Percentiles rank a stretch among this genome's conserved stretches.
Conservation (phyloP, 2,888 invertebrate genomes). For the Calephelis perditalis region DNA sequence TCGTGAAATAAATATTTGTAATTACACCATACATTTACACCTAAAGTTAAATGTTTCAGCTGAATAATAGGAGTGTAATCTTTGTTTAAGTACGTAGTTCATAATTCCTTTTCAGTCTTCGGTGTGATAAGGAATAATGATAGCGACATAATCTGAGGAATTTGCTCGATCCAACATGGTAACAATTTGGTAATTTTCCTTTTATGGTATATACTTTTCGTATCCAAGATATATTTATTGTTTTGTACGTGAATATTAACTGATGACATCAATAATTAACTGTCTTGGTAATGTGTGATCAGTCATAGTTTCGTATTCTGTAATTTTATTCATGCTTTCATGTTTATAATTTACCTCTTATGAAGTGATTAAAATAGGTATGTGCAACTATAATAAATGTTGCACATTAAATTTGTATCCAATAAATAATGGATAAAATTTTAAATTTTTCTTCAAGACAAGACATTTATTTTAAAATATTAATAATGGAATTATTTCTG, state of each 20-base stretch:
- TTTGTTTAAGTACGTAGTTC: conserved; percentile 35
- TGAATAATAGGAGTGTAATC: conserved; percentile 28
- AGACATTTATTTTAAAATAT: no score
- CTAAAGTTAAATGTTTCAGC: conserved; percentile 10
- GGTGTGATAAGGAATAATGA: conserved; percentile 59
- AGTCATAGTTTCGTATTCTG: no score
- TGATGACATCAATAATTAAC: background rate
- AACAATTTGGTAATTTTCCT: conserved; percentile 27
- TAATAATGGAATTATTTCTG: no score
- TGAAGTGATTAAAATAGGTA: no score
- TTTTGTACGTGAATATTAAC: background rate
- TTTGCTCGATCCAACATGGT: conserved; percentile 31
- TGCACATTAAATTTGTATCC: no score
- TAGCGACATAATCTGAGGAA: conserved; percentile 59
- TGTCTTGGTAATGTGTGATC: conserved; percentile 1
- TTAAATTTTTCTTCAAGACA: no score
- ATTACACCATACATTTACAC: background rate
- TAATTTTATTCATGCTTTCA: no score
- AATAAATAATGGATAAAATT: no score
- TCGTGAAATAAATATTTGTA: conserved; percentile 22
- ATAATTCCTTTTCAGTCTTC: conserved; percentile 51
- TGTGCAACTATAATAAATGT: no score
- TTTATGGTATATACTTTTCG: conserved; percentile 11
- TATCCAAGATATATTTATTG: background rate
- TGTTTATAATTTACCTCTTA: no score